Percentiles rank a stretch among this genome's conserved stretches.
phyloP scores from a whole-genome alignment of 2,888 invertebrate species.

The Nematopogon swammerdamellus region DNA sequence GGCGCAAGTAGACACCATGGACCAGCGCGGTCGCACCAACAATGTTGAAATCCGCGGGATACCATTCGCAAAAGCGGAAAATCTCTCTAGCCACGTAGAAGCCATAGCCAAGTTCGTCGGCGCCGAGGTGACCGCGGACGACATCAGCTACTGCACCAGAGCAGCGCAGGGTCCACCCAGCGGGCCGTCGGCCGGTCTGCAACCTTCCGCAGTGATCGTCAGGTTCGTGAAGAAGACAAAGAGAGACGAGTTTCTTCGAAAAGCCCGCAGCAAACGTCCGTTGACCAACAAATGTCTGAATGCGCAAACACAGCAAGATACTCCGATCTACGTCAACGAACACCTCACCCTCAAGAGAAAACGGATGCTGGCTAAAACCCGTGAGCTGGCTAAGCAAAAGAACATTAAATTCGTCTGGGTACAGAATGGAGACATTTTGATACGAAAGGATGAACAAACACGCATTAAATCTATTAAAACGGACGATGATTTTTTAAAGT shows the following conservation, averaged over 20 bases:
- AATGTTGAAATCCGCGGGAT: not conserved
- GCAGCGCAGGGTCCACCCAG: not conserved
- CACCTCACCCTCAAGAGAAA: not conserved
- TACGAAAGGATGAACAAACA: not conserved
- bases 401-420: conserved; percentile 1
- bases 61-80: not conserved
- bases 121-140: not conserved
- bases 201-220: not conserved
- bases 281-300: not conserved
- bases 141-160: not conserved
- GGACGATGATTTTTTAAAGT: conserved; percentile 1
- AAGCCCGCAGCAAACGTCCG: not conserved
- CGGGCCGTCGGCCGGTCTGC: not conserved
- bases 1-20: not conserved
- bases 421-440: not conserved
- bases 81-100: not conserved
- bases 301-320: not conserved
- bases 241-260: not conserved
- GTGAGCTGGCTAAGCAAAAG: not conserved
- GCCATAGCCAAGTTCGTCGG: not conserved
- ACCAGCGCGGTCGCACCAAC: not conserved
- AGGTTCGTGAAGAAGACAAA: not conserved
- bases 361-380: not conserved
- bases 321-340: not conserved
- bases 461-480: not conserved